Base-by-base conservation (phyloP, 2,113 vertebrate genomes). In the Microcebus lehilahytsara region DNA sequence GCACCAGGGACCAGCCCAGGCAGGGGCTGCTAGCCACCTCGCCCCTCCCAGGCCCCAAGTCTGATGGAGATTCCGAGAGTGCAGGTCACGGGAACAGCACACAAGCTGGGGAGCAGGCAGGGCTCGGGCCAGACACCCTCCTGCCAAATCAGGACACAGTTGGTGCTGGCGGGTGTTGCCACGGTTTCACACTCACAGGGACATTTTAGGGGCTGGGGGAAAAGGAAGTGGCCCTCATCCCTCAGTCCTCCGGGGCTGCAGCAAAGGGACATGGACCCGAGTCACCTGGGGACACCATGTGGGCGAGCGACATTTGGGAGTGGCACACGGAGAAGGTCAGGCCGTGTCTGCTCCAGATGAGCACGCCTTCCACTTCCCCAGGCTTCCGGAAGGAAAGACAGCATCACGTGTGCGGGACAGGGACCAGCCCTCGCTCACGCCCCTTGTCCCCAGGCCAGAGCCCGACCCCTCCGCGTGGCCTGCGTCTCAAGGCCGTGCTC, bases 401-500 rank as follows among this genome's bases (percentile, higher is more conserved):
- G 77, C 5, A 20, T 51, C 9, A 9, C 0, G 9, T 34, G 46
- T 56, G 77, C 20, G 2, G 16, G 42, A 32, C 49, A 30, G 49
- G 74, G 74, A 77, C 46, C 42, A 77, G 42, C 16, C 27, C 46
- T 19, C 74, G 32, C 27, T 77, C 8, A 51, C 27, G 17, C 2
- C 12, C 27, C 17, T 49, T 53, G 23, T 9, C 46, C 46, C 75
- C 1, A 22, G 13, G 46, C 46, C 25, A 0, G 25, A 4, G 42
- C 13, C 34, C 0, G 12, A 34, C 74, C 17, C 17, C 25, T 6
- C 42, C 9, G 7, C 66, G 12, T 20, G 5, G 2, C 67, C 77
- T 0, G 1, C 60, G 10, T 90, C 42, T 66, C 32, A 4, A 3
- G 0, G 7, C 49, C n/a, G 23, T 49, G n/a, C 0, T 0, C 0